Conservation (phyloP, 2,797 vertebrate species). For the Brachymystax lenok region DNA sequence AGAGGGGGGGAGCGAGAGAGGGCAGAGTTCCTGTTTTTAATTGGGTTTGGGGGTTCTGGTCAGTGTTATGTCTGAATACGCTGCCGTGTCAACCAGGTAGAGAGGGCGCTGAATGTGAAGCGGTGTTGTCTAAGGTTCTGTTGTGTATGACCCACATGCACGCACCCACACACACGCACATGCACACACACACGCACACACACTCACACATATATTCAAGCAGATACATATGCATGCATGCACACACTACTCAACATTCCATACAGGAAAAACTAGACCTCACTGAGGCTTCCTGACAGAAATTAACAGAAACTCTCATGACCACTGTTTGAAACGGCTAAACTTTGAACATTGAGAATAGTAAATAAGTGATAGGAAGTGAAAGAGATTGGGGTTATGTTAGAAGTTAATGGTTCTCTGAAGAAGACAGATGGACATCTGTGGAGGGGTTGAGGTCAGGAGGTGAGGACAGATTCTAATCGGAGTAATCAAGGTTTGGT, state of each 20-base stretch:
- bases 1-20: not conserved
- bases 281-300: conserved; percentile 5
- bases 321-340: not conserved
- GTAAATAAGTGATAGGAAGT: too few species aligned
- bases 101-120: conserved; percentile 43
- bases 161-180: not conserved
- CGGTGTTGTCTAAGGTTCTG: conserved; percentile 27
- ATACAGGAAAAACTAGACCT: not conserved
- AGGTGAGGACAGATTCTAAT: too few species aligned
- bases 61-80: conserved; percentile 44
- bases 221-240: too few species aligned
- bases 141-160: conserved; percentile 20
- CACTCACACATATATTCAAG: too few species aligned
- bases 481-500: too few species aligned
- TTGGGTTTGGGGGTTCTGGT: conserved; percentile 53
- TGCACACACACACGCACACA: too few species aligned
- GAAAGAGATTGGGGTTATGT: too few species aligned
- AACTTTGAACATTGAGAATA: too few species aligned
- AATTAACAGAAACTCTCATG: not conserved
- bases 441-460: too few species aligned
- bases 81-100: conserved; percentile 50
- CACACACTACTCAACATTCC: not conserved
- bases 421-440: too few species aligned
- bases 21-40: conserved; percentile 44
- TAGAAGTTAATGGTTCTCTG: too few species aligned